These are phyloP conservation scores for Trissolcus japonicus DNA, from an alignment of 2,888 invertebrate genomes.

Conservation along the genomic window DNA sequence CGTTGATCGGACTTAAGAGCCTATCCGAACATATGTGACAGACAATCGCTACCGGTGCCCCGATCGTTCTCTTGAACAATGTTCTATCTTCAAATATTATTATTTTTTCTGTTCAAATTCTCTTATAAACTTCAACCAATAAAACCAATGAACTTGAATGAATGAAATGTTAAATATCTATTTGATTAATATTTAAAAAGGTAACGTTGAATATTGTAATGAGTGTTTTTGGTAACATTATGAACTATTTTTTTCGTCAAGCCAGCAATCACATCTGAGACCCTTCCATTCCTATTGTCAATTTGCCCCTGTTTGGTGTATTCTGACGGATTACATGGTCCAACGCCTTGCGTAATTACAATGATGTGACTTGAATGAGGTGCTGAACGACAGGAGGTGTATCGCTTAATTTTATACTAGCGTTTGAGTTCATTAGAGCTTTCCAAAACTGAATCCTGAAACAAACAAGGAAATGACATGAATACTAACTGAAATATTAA, in stretches of 20 bases:
- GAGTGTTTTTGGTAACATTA: no score
- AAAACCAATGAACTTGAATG: no score
- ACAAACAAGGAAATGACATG: not conserved
- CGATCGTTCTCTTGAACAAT: no score
- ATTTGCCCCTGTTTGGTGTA: conserved; percentile 24
- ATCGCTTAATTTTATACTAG: not conserved
- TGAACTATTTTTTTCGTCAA: conserved; percentile 1
- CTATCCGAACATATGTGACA: conserved; percentile 65
- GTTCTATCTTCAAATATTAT: no score
- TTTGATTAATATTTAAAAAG: not conserved
- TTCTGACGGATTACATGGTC: conserved; percentile 33
- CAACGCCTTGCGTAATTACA: conserved; percentile 45
- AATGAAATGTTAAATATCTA: not conserved
- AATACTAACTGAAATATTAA: not conserved
- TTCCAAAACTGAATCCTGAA: not conserved
- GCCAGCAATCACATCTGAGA: conserved; percentile 8
- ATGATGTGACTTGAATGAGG: conserved; percentile 20
- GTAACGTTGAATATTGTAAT: not conserved
- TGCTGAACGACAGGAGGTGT: conserved; percentile 8
- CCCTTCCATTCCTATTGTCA: conserved; percentile 38
- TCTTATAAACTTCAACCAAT: no score
- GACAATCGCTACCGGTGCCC: conserved; percentile 33
- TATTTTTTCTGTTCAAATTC: no score
- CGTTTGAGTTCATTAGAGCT: not conserved
- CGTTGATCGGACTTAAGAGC: conserved; percentile 68